A percentile compares a stretch with the other conserved stretches of the same genome.
Conservation (phyloP, 2,797 vertebrate genomes). For the Coluber constrictor region DNA sequence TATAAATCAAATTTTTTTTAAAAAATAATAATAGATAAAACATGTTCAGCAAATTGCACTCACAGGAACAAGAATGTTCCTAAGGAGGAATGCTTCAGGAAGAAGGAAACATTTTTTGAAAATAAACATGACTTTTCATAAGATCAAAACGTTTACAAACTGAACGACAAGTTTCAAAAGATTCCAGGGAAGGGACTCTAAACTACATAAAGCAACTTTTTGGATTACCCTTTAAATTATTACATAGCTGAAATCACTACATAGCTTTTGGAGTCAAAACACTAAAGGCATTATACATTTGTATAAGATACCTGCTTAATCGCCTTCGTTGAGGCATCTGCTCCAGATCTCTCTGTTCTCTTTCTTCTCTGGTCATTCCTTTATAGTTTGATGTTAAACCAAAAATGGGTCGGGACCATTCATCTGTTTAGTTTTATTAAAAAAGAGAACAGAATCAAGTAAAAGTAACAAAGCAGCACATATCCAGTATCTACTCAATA, state of each 20-base stretch:
- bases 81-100: background rate
- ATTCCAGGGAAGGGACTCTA: background rate
- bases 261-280: background rate
- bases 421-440: constrained; percentile 72
- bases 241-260: background rate
- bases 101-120: background rate
- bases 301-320: constrained; percentile 78
- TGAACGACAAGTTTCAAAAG: background rate
- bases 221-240: background rate
- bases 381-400: constrained; percentile 97
- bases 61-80: background rate
- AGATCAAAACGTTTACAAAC: background rate
- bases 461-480: background rate
- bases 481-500: background rate
- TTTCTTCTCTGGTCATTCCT: constrained; percentile 95
- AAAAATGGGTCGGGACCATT: constrained; percentile 97
- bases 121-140: background rate
- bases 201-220: background rate
- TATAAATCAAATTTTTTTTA: too few relatives aligned
- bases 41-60: background rate
- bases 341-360: constrained; percentile 94
- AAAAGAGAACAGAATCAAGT: background rate
- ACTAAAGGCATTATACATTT: background rate
- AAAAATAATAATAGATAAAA: background rate
- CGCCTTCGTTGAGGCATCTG: constrained; percentile 93